A percentile compares a stretch with the other conserved stretches of the same genome.
Evolutionary conservation across 2,888 invertebrate genomes (phyloP).

Genomic region (Aelia acuminata): DNA sequence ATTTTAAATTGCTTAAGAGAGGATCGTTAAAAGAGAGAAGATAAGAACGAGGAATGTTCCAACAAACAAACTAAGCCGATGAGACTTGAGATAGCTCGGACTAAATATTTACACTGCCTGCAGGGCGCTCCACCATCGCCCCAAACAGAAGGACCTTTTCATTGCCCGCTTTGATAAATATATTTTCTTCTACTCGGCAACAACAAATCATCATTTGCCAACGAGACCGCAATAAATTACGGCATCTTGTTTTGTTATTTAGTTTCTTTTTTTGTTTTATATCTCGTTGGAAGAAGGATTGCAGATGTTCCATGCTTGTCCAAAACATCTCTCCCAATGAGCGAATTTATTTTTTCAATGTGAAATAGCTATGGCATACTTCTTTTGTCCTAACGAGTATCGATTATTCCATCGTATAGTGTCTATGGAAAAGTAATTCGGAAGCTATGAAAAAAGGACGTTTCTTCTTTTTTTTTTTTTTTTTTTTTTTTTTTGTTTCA

Average conservation of each 20-base stretch:
- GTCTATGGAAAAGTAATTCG: too few species aligned
- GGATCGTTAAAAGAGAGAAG: background rate
- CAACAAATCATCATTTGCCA: slow-evolving; percentile 37
- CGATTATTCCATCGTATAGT: background rate
- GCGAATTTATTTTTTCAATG: background rate
- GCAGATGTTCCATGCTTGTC: background rate
- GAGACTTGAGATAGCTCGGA: background rate
- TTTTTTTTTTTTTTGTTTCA: too few species aligned
- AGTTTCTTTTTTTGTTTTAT: slow-evolving; percentile 1
- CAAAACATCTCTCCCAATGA: background rate
- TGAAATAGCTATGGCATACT: background rate
- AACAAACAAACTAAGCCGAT: background rate
- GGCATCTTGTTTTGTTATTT: background rate
- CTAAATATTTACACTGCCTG: background rate
- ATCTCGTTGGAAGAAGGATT: background rate
- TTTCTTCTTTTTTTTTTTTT: too few species aligned
- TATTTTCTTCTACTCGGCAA: slow-evolving; percentile 30
- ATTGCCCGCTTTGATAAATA: slow-evolving; percentile 45
- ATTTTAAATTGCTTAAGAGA: background rate
- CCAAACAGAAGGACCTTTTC: slow-evolving; percentile 11
- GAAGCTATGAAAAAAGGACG: too few species aligned
- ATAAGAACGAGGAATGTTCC: background rate
- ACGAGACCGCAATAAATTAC: slow-evolving; percentile 39
- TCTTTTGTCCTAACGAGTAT: background rate
- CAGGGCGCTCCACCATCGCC: slow-evolving; percentile 17